Conservation (phyloP, 1,140 invertebrate species). For the Harpegnathos saltator region DNA sequence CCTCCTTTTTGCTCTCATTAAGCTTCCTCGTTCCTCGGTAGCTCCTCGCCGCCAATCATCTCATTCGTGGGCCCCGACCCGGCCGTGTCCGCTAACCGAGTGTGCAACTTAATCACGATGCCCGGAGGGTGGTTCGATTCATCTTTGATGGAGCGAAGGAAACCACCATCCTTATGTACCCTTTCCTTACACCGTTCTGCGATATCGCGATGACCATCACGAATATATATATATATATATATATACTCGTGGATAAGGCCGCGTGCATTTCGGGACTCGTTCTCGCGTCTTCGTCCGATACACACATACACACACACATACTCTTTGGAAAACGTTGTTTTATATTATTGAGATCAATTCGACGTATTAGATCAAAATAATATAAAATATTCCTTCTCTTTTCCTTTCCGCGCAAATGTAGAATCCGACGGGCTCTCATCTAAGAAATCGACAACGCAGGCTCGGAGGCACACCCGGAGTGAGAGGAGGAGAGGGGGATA, state of each 20-base stretch:
- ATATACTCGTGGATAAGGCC: conserved; percentile 13
- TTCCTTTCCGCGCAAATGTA: neutral
- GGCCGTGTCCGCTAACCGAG: conserved; percentile 57
- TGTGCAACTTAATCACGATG: conserved; percentile 52
- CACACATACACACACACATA: too few relatives aligned
- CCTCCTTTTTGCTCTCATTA: conserved; percentile 71
- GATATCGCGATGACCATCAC: conserved; percentile 25
- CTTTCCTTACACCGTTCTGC: conserved; percentile 39
- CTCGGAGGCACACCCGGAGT: conserved; percentile 12
- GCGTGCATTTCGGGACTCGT: conserved; percentile 11
- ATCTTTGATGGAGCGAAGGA: conserved; percentile 53
- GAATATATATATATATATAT: too few relatives aligned
- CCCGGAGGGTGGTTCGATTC: conserved; percentile 71
- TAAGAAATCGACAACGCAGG: conserved; percentile 37
- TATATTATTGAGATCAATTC: neutral
- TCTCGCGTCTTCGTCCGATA: conserved; percentile 12
- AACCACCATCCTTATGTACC: conserved; percentile 22
- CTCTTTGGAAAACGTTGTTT: neutral
- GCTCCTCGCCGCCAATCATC: conserved; percentile 58
- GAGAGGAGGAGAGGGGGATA: neutral
- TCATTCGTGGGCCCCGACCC: conserved; percentile 32
- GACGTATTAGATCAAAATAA: neutral
- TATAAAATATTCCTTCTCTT: neutral
- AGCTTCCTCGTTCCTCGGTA: conserved; percentile 41
- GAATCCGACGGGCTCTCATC: conserved; percentile 3